These are phyloP conservation scores for Eretmocerus hayati DNA, from an alignment of 2,888 invertebrate species.

Conservation along the genomic window DNA sequence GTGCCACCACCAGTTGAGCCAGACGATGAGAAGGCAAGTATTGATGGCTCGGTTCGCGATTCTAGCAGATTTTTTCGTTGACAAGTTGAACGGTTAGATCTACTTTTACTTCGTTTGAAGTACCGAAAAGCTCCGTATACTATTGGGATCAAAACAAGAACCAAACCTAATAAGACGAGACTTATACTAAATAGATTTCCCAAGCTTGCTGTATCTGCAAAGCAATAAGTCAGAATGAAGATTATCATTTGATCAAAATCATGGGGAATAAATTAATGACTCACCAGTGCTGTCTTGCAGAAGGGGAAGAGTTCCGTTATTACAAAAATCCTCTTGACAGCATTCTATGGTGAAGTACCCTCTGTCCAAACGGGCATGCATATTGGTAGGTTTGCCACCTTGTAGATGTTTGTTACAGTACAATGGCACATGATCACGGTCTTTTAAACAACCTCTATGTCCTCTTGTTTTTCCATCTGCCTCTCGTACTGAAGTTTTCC, in stretches of 20 bases:
- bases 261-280: too few relatives aligned
- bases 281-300: constrained; percentile 28
- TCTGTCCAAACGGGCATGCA: constrained; percentile 26
- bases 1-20: not conserved
- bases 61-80: too few relatives aligned
- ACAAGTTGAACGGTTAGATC: too few relatives aligned
- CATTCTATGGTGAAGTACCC: constrained; percentile 65
- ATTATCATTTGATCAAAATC: too few relatives aligned
- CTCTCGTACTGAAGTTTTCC: constrained; percentile 71
- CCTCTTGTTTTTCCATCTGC: constrained; percentile 59
- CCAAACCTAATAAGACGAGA: not conserved
- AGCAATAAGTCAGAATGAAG: constrained; percentile 16
- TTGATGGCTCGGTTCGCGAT: not conserved
- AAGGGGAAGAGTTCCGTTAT: constrained; percentile 69
- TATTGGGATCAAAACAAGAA: not conserved
- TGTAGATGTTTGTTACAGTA: constrained; percentile 52
- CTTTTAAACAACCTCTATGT: constrained; percentile 67
- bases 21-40: not conserved
- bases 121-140: not conserved
- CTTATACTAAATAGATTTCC: too few relatives aligned
- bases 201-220: too few relatives aligned
- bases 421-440: constrained; percentile 64
- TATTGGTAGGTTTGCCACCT: not conserved
- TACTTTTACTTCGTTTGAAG: too few relatives aligned
- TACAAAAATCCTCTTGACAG: constrained; percentile 72